Evolutionary conservation across 2,113 vertebrate genomes (phyloP), one percentile per base, ranked within the genome.

Genomic region (Rhinoderma darwinii): DNA sequence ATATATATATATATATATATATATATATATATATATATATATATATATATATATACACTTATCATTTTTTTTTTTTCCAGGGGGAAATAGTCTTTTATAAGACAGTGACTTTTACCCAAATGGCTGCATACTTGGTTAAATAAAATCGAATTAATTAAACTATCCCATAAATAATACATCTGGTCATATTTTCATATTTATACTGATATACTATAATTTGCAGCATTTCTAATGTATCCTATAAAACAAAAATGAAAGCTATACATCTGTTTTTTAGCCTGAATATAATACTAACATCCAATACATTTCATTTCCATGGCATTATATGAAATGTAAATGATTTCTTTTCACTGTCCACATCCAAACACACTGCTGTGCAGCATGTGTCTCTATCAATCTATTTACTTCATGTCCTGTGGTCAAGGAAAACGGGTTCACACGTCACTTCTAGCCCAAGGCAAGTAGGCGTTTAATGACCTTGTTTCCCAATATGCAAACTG

Each of bases 391-490:
- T 74, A 39, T 54, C 83, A 74, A 61, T 41, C 37, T 85, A 77
- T 77, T 85, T n/a, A 37, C 54, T 43, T 32, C 37, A 43, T 79
- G 61, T 73, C 47, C 66, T 17, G n/a, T 81, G 37, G 66, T 74
- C 35, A 72, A 37, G n/a, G 47, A 87, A 4, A 72, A 51, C 66
- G 79, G 85, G 47, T 81, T 51, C 85, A 74, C 18, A 32, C 85
- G 78, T 87, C 85, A 87, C 35, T 61, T 63, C 41, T 86, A 74
- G 43, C 85, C 78, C 51, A 61, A 81, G 85, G 85, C 85, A 27
- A 41, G 50, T 5, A 56, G 47, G 37, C 61, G 81, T 43, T 72
- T 43, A 32, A 43, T 87, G 85, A 87, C 85, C 85, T 87, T 87
- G 78, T 82, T 82, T 61, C 56, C 77, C 70, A 66, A 78, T 77